These are phyloP conservation scores for Pachypeltis micranthus DNA, from an alignment of 1,140 invertebrate species.

Conservation along the genomic window DNA sequence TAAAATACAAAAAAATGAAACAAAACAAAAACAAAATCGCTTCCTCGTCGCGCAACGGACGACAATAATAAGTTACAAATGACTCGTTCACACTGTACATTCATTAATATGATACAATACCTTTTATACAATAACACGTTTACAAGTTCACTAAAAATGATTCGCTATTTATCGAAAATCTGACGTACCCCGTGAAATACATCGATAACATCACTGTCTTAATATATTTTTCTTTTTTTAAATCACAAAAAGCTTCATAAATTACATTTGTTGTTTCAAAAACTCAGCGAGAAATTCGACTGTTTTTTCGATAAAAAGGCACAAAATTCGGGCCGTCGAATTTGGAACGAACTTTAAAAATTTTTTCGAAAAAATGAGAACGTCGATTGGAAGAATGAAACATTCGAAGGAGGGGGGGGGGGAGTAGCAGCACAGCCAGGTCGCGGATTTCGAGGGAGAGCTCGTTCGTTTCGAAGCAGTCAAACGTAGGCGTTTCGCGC, in stretches of 20 bases:
- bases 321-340: no score
- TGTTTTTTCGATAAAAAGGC: neutral
- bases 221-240: no score
- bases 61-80: neutral
- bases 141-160: neutral
- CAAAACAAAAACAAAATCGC: no score
- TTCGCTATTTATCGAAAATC: no score
- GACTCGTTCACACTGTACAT: neutral
- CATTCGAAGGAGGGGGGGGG: neutral
- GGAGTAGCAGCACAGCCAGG: neutral
- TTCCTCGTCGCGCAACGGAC: neutral
- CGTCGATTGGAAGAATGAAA: neutral
- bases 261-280: neutral
- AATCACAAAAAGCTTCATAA: neutral
- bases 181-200: no score
- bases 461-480: no score
- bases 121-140: neutral
- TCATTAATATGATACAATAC: neutral
- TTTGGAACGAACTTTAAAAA: no score
- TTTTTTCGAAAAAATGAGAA: no score
- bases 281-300: neutral
- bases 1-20: no score
- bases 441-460: neutral
- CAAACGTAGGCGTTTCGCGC: no score
- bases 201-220: no score